A percentile compares a stretch with the other conserved stretches of the same genome.
Evolutionary conservation across 2,888 invertebrate genomes (phyloP).

Genomic region (Parthenolecanium corni): DNA sequence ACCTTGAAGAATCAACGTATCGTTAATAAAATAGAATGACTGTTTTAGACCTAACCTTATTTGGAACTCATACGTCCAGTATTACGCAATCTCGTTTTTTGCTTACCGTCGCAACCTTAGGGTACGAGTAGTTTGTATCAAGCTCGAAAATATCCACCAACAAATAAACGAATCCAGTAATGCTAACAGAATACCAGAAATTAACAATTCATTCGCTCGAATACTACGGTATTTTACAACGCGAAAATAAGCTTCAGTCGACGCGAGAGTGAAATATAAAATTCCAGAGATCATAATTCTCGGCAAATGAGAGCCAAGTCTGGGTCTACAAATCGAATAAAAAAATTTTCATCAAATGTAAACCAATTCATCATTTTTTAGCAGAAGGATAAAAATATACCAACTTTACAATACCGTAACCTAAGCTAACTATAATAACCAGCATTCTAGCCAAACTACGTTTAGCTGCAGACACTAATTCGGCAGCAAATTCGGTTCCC

Average conservation of each 20-base stretch:
- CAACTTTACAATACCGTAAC: slow-evolving; percentile 91
- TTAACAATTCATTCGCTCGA: slow-evolving; percentile 51
- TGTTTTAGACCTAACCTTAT: no score
- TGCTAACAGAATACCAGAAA: slow-evolving; percentile 76
- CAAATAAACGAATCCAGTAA: slow-evolving; percentile 76
- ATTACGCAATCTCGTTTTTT: neutral
- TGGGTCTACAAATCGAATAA: slow-evolving; percentile 48
- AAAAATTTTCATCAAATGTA: neutral
- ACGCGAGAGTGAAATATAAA: slow-evolving; percentile 70
- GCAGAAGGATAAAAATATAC: slow-evolving; percentile 36
- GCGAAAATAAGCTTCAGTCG: slow-evolving; percentile 75
- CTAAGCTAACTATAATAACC: slow-evolving; percentile 85
- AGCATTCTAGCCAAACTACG: slow-evolving; percentile 83
- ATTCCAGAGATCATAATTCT: slow-evolving; percentile 73
- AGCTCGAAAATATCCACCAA: slow-evolving; percentile 85
- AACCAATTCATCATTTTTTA: neutral
- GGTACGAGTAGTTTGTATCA: slow-evolving; percentile 82
- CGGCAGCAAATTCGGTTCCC: slow-evolving; percentile 71
- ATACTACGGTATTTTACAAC: slow-evolving; percentile 53
- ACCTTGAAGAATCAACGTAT: no score
- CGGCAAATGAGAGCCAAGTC: slow-evolving; percentile 77
- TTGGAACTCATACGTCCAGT: slow-evolving; percentile 4
- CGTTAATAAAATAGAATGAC: no score
- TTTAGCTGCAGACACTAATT: slow-evolving; percentile 83
- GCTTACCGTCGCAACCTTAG: slow-evolving; percentile 61